phyloP scores from a whole-genome alignment of 2,797 vertebrate species.

The Trematomus bernacchii region DNA sequence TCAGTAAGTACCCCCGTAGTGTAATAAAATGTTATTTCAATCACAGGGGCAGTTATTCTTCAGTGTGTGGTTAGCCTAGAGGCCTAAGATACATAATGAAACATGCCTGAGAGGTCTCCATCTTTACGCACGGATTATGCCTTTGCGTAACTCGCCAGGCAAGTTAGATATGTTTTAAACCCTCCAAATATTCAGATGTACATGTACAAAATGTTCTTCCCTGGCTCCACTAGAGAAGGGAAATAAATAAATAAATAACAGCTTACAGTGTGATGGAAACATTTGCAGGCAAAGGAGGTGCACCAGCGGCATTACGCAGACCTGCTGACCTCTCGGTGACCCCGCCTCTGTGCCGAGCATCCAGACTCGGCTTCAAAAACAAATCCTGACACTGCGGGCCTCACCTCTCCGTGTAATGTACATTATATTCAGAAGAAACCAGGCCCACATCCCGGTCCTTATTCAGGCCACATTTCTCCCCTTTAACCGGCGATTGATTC shows the following conservation, averaged over 20 bases:
- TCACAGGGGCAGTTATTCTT: neutral
- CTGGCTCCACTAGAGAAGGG: neutral
- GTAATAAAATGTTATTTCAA: neutral
- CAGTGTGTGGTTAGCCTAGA: slow-evolving; percentile 9
- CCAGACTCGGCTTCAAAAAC: slow-evolving; percentile 60
- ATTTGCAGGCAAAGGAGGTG: slow-evolving; percentile 14
- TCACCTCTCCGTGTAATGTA: neutral
- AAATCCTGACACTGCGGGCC: slow-evolving; percentile 57
- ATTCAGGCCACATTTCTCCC: neutral
- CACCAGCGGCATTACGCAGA: slow-evolving; percentile 40
- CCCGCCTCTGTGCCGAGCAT: slow-evolving; percentile 60
- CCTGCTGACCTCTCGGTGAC: slow-evolving; percentile 84
- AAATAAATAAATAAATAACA: neutral
- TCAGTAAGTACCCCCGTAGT: neutral
- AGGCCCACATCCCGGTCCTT: neutral
- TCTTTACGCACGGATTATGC: slow-evolving; percentile 48
- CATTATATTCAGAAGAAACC: neutral
- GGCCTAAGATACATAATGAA: slow-evolving; percentile 1
- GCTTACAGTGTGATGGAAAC: slow-evolving; percentile 7
- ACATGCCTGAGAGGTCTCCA: slow-evolving; percentile 29
- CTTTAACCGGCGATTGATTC: neutral
- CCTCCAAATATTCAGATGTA: neutral
- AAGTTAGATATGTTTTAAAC: neutral
- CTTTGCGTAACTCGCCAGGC: slow-evolving; percentile 33
- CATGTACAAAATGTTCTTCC: neutral